Evolutionary conservation across 2,888 invertebrate species (phyloP).

Genomic region (Melieria crassipennis): DNA sequence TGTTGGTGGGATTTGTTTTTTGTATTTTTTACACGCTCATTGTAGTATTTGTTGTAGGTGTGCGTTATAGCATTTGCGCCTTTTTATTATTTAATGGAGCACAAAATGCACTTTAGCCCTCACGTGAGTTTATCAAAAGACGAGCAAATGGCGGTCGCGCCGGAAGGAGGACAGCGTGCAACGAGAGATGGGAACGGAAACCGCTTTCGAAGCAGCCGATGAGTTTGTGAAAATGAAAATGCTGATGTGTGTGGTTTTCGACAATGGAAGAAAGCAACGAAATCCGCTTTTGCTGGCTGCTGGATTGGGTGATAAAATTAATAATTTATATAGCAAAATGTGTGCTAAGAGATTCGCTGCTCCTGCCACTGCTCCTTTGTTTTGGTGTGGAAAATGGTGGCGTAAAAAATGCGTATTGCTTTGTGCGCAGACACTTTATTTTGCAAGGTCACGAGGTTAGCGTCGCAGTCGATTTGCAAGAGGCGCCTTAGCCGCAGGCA

Average conservation of each 20-base stretch:
- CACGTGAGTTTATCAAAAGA: conserved; percentile 27
- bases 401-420: background rate
- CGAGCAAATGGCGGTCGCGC: too few relatives aligned
- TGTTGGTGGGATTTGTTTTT: conserved; percentile 5
- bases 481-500: background rate
- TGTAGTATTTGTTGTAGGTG: conserved; percentile 12
- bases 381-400: too few relatives aligned
- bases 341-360: conserved; percentile 56
- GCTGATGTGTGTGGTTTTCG: conserved; percentile 44
- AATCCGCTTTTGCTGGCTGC: background rate
- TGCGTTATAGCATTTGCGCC: conserved; percentile 36
- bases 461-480: background rate
- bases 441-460: conserved; percentile 39
- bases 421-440: conserved; percentile 31
- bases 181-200: background rate
- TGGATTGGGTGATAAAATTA: conserved; percentile 43
- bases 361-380: conserved; percentile 4
- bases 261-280: background rate
- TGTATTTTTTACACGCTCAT: conserved; percentile 2
- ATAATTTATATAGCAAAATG: conserved; percentile 64
- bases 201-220: background rate
- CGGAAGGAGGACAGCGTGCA: background rate
- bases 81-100: conserved; percentile 61
- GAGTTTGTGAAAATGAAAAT: conserved; percentile 36
- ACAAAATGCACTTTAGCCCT: conserved; percentile 60